phyloP scores from a whole-genome alignment of 2,888 invertebrate species.

The Luperina nickerlii region DNA sequence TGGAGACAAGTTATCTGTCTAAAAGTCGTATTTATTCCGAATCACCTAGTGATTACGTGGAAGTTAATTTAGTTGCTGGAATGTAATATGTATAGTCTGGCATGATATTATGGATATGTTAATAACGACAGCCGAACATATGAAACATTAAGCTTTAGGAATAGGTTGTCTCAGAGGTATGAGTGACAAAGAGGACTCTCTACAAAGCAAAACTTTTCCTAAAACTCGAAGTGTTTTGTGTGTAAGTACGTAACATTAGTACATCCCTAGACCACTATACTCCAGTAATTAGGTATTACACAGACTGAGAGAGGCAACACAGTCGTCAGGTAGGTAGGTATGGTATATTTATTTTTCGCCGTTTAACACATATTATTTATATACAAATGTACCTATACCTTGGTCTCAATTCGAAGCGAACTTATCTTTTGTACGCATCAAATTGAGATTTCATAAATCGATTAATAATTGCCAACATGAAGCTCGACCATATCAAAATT shows the following conservation, averaged over 20 bases:
- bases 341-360: background rate
- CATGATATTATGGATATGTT: background rate
- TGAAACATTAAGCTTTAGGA: background rate
- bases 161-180: background rate
- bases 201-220: background rate
- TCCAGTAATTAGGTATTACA: background rate
- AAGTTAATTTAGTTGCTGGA: conserved; percentile 7
- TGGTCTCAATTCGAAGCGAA: conserved; percentile 12
- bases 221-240: background rate
- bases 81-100: background rate
- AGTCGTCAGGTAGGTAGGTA: background rate
- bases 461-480: conserved; percentile 35
- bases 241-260: background rate
- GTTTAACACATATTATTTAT: conserved; percentile 7
- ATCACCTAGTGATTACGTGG: conserved; percentile 14
- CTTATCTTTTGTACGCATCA: conserved; percentile 37
- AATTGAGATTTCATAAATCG: conserved; percentile 32
- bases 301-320: background rate
- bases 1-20: conserved; percentile 43
- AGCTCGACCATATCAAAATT: conserved; percentile 45
- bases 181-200: background rate
- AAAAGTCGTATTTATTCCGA: conserved; percentile 13
- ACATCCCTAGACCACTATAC: background rate
- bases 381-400: background rate
- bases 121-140: background rate